Evolutionary conservation across 2,888 invertebrate genomes (phyloP), one percentile per base, ranked within the genome.

Genomic region (Callyntrura guangdongensis): DNA sequence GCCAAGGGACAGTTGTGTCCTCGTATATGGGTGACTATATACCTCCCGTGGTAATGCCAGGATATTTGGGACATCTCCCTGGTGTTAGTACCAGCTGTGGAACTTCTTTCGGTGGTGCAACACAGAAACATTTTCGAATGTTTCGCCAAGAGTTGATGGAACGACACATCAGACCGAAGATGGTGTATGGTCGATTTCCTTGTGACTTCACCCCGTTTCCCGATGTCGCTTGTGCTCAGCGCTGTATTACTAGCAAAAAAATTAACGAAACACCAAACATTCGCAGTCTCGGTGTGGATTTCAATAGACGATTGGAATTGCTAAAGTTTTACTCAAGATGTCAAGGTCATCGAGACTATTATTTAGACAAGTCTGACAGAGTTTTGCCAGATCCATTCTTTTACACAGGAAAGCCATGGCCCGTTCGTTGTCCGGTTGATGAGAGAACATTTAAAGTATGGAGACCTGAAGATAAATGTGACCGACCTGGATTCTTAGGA

Each of bases 401-500:
- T 69, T 77, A 92, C 25, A 22, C 93, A 36, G 93, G 93, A 14
- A 87, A 87, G 22, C 94, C 93, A 14, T 94, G 90, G 27, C 93
- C 93, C 0, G 64, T 92, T 20, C 88, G 92, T 1, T 94, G 94
- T 86, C 92, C 92, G 17, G 92, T 91, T 8, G 94, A 93, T 83
- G 94, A 94, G 88, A 93, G 93, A 77, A 84, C 79, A n/a, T 94
- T 94, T 86, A 94, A 94, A 83, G 92, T 93, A 45, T 47, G 86
- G 53, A 74, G 91, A 20, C 85, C 84, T 45, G 74, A 86, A 67
- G 93, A 93, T 56, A 47, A 61, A 45, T 94, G 93, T 81, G 91
- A 92, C 49, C 56, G 49, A 3, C 91, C 92, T 0, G 86, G 91
- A 36, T 93, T 91, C 69, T 20, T 93, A 27, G 94, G 94, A 22